Evolutionary conservation across 2,113 vertebrate genomes (phyloP).

Genomic region (Oxygymnocypris stewartii): DNA sequence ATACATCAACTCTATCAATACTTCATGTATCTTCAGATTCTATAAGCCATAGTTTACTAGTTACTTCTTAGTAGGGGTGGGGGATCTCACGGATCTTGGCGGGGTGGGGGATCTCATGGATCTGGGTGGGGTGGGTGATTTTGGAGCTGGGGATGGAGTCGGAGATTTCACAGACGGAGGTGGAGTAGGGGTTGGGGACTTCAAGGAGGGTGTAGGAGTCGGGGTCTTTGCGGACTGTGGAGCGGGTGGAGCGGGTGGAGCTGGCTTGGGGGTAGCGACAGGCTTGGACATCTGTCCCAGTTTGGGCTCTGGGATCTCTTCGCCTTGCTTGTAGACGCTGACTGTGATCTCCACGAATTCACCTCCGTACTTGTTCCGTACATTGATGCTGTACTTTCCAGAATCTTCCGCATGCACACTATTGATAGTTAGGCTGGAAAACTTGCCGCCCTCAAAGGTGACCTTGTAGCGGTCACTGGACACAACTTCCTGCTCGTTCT

Average conservation of each 20-base stretch:
- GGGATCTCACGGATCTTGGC: slow-evolving; percentile 47
- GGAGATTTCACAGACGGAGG: slow-evolving; percentile 64
- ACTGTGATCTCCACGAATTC: slow-evolving; percentile 97
- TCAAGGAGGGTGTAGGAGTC: slow-evolving; percentile 54
- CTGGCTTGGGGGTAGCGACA: slow-evolving; percentile 50
- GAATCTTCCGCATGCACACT: slow-evolving; percentile 90
- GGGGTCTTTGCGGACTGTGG: slow-evolving; percentile 62
- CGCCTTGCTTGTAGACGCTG: slow-evolving; percentile 93
- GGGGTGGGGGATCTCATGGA: slow-evolving; percentile 54
- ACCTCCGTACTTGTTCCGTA: slow-evolving; percentile 94
- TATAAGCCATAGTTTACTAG: slow-evolving; percentile 31
- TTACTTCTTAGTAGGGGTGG: slow-evolving; percentile 69
- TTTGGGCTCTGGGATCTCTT: slow-evolving; percentile 83
- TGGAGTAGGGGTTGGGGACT: slow-evolving; percentile 66
- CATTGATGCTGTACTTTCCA: slow-evolving; percentile 94
- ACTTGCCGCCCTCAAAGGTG: slow-evolving; percentile 86
- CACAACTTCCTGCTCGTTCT: slow-evolving; percentile 89
- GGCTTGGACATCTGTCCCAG: slow-evolving; percentile 76
- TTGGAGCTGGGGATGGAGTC: slow-evolving; percentile 58
- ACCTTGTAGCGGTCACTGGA: slow-evolving; percentile 80
- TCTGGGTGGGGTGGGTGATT: slow-evolving; percentile 51
- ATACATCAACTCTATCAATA: slow-evolving; percentile 31
- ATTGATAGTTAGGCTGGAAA: slow-evolving; percentile 86
- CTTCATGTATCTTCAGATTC: slow-evolving; percentile 22
- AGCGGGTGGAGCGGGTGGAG: slow-evolving; percentile 49